Base-by-base conservation (phyloP, 2,888 invertebrate genomes). In the Ecliptopera silaceata region DNA sequence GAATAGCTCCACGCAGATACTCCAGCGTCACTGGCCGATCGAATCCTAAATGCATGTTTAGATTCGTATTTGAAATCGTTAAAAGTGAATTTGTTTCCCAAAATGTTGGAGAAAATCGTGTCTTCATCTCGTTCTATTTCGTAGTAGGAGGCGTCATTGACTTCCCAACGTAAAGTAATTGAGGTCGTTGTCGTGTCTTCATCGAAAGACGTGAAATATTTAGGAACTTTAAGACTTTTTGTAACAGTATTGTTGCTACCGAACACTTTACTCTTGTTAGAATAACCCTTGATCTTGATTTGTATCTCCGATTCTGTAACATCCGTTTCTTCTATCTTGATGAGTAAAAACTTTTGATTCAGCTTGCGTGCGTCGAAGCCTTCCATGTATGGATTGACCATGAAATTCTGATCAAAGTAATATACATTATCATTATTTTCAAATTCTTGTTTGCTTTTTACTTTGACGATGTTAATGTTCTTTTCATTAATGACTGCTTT, bases 1-100 rank as follows among this genome's bases (percentile, higher is more conserved):
- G 55, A 62, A 22, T 84, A 71, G 70, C 86, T 86, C 89, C 89
- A 91, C 61, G 80, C 70, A 0, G 90, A 88, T n/a, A 80, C 72
- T 3, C 74, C 77, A 17, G 70, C 60, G 4, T 65, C 62, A 32
- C 66, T 74, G 12, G 74, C 80, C 1, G 86, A 77, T 43, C 90
- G 71, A 39, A 90, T 79, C 60, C 78, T 80, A 58, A 88, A 88
- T 3, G 52, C 54, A 66, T 88, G 80, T 42, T 77, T 74, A 0
- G 82, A 74, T 42, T 75, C 68, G 43, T 61, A 69, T 54, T 70
- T 67, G 20, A 87, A 77, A 51, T 70, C 75, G 4, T 79, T 68
- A 61, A 89, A 87, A 29, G 61, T 77, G 43, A 78, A 82, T 32
- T 61, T 62, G 4, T 61, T 67, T 15, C 64, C 73, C 43, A 45